Evolutionary conservation across 2,888 invertebrate genomes (phyloP), one percentile per base, ranked within the genome.

Genomic region (Drosophila pseudotakahashii): DNA sequence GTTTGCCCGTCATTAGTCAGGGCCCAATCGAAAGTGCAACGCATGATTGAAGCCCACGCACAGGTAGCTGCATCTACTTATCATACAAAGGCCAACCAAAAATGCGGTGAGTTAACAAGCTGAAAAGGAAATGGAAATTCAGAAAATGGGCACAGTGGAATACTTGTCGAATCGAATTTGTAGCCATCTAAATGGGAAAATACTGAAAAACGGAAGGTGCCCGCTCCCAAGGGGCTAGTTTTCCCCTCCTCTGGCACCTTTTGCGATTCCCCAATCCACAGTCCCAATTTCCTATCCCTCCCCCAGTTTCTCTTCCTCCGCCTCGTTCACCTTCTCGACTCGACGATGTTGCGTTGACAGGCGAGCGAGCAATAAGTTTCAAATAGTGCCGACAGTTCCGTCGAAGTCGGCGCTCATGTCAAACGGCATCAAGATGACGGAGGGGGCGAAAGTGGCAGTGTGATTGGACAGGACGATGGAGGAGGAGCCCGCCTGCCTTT

Each of bases 301-400:
- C 26, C 7, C 23, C 50, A 32, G 23, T 19, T 47, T 19, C 19
- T 2, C 19, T 19, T 0, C 51, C 13, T 3, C 48, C 60, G n/a
- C 7, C 1, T 45, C 36, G 26, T 13, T 32, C 52, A 50, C 41
- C 51, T 53, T 45, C 42, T 39, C 50, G 48, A 70, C 61, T 70
- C 55, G 79, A 50, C 71, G 69, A 82, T 73, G 80, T 61, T 54
- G 59, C 74, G 75, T 53, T 77, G 81, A 87, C 81, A 81, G 87
- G 71, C 62, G 64, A 77, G 64, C 87, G 82, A 78, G 81, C 81
- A 84, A 83, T 81, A 84, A 86, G 81, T 87, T 87, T 81, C 87
- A 77, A 81, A 81, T 81, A 75, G 68, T 72, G 68, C 81, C 87
- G 81, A 76, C 79, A 55, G 51, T 60, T 59, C 54, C 64, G 44